Base-by-base conservation (phyloP, 1,140 invertebrate species). In the Apis dorsata region DNA sequence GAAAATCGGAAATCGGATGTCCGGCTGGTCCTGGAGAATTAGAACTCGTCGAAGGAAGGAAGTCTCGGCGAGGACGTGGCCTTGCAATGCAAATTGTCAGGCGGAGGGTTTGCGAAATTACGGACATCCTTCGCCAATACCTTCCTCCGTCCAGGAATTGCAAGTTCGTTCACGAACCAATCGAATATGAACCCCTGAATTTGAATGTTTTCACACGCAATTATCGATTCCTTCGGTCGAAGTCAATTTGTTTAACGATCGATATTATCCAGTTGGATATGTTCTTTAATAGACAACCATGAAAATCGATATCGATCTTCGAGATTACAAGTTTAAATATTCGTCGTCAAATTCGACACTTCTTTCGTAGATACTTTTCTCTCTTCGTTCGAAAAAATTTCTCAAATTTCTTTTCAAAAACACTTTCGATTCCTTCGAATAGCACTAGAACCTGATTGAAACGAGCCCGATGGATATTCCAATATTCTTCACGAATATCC, bases 31-130 rank as follows among this genome's bases (percentile, higher is more conserved):
- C 81, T 87, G 74, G 78, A 70, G 78, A 87, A 87, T 87, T 87
- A 87, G 82, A 81, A 83, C 69, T 60, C 49, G 62, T 44, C 70
- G 21, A 71, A 55, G 70, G 75, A 70, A 71, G 81, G 74, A 71
- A 88, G 71, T 72, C 85, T 77, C 83, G 62, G 66, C 51, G 79
- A 55, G 66, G 13, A 60, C 66, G 86, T 62, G 79, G 72, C 79
- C 83, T 87, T 79, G 83, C 83, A 76, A 88, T 88, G 87, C 86
- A 88, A 88, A 88, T 88, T 79, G 78, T 76, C 84, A 69, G 49
- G 12, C 85, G 60, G 66, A 74, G 74, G 74, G 73, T 44, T 75
- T 83, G 79, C 76, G 82, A 88, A 88, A 88, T 88, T 85, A 83
- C 87, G 79, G 86, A 73, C 72, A 79, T 68, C 86, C 71, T 71